These are phyloP conservation scores for Zelostemma sp. DNA, from an alignment of 1,140 invertebrate genomes.

Conservation along the genomic window DNA sequence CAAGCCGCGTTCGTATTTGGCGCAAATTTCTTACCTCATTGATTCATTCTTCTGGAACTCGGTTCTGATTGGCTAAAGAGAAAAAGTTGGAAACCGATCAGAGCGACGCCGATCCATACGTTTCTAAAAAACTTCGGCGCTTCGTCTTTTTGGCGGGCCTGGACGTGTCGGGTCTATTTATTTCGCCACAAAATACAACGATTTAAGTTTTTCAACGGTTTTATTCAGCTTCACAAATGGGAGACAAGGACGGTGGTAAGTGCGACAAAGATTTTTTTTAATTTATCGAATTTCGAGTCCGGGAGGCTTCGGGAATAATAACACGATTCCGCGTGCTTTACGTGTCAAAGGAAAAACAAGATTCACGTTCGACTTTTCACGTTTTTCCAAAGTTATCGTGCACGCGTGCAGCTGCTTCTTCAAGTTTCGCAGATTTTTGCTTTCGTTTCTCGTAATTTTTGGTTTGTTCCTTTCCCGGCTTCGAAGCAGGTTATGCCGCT, in stretches of 20 bases:
- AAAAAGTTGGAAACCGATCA: not conserved
- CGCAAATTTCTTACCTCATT: too few species aligned
- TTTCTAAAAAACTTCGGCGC: not conserved
- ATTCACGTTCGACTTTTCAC: slow-evolving; percentile 11
- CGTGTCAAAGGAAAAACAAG: not conserved
- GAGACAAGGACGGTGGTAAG: slow-evolving; percentile 62
- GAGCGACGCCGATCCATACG: not conserved
- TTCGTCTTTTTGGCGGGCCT: slow-evolving; percentile 3
- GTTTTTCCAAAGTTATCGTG: not conserved
- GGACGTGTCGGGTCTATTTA: not conserved
- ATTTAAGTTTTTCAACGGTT: not conserved
- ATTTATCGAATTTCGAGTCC: not conserved
- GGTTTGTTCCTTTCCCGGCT: not conserved
- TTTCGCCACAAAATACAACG: not conserved
- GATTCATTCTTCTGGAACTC: not conserved
- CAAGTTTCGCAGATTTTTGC: too few species aligned
- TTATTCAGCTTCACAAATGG: slow-evolving; percentile 32
- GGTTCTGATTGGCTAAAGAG: not conserved
- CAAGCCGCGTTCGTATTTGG: too few species aligned
- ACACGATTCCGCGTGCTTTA: slow-evolving; percentile 2
- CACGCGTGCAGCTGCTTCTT: not conserved
- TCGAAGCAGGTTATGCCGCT: not conserved
- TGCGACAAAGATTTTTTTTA: not conserved
- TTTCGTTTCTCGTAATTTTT: slow-evolving; percentile 6
- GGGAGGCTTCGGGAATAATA: not conserved